A percentile compares a stretch with the other conserved stretches of the same genome.
Evolutionary conservation across 2,113 vertebrate species (phyloP).

Genomic region (Vicugna pacos): DNA sequence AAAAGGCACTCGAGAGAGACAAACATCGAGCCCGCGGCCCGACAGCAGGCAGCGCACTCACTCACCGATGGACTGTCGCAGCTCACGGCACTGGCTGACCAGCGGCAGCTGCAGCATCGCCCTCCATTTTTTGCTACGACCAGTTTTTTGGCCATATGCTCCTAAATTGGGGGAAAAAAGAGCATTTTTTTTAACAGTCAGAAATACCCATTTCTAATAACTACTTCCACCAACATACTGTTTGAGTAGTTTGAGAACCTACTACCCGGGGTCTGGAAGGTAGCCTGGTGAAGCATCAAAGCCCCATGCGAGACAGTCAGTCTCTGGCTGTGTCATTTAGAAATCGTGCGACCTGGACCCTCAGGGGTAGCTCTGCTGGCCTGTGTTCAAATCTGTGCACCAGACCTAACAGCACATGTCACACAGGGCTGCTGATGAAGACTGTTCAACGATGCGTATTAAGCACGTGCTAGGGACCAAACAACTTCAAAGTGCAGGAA

Average conservation of each 20-base stretch:
- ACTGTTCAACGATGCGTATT: neutral
- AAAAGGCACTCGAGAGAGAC: neutral
- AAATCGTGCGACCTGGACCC: neutral
- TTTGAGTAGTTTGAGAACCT: neutral
- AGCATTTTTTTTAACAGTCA: neutral
- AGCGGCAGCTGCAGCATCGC: conserved; percentile 95
- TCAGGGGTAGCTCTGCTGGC: neutral
- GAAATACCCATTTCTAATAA: neutral
- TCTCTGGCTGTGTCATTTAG: neutral
- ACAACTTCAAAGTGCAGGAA: neutral
- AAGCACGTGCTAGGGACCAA: neutral
- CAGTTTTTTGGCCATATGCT: conserved; percentile 91
- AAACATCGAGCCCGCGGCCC: no score
- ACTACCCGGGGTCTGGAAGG: neutral
- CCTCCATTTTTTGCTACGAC: conserved; percentile 96
- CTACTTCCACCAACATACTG: neutral
- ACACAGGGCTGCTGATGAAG: neutral
- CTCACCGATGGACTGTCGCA: conserved; percentile 92
- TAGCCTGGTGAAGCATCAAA: neutral
- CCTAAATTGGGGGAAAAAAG: conserved; percentile 82
- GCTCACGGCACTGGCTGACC: conserved; percentile 91
- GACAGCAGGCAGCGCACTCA: neutral
- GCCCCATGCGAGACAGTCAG: no score
- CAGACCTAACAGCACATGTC: neutral
- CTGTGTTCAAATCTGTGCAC: neutral